phyloP scores from a whole-genome alignment of 2,113 vertebrate genomes.

The Sphaerodactylus townsendi region DNA sequence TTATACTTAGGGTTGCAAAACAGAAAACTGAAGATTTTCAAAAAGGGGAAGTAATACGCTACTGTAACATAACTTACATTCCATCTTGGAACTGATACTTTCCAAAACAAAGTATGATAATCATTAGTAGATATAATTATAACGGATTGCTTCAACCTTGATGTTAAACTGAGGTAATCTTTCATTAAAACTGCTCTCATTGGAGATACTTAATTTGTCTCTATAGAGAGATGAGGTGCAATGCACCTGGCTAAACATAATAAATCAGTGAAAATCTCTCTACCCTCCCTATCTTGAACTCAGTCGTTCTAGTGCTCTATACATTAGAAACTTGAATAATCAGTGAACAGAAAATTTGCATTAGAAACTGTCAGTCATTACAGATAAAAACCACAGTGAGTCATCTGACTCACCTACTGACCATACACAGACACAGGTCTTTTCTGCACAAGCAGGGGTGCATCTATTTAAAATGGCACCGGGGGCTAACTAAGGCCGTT shows the following conservation, averaged over 20 bases:
- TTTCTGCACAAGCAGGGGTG: too few species aligned
- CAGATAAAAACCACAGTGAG: too few species aligned
- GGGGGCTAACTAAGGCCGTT: too few species aligned
- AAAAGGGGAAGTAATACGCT: constrained; percentile 75
- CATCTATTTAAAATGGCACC: too few species aligned
- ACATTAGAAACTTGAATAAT: constrained; percentile 45
- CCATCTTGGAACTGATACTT: constrained; percentile 71
- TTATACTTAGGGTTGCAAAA: constrained; percentile 73
- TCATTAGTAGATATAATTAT: constrained; percentile 81
- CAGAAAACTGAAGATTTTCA: constrained; percentile 79
- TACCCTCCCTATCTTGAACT: constrained; percentile 37
- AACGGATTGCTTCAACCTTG: constrained; percentile 75
- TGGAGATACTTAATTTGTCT: constrained; percentile 64
- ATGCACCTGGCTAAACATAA: constrained; percentile 75
- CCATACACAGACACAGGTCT: neutral
- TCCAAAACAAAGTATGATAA: constrained; percentile 69
- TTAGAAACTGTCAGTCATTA: constrained; percentile 29
- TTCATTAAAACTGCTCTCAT: constrained; percentile 62
- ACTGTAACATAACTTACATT: constrained; percentile 81
- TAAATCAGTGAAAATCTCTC: constrained; percentile 64
- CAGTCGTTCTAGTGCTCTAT: constrained; percentile 31
- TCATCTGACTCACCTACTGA: neutral
- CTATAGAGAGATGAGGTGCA: constrained; percentile 73
- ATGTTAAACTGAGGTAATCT: constrained; percentile 69
- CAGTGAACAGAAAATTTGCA: constrained; percentile 23